These are phyloP conservation scores for Hydrolagus affinis DNA, from an alignment of 2,113 vertebrate genomes.

Conservation along the genomic window DNA sequence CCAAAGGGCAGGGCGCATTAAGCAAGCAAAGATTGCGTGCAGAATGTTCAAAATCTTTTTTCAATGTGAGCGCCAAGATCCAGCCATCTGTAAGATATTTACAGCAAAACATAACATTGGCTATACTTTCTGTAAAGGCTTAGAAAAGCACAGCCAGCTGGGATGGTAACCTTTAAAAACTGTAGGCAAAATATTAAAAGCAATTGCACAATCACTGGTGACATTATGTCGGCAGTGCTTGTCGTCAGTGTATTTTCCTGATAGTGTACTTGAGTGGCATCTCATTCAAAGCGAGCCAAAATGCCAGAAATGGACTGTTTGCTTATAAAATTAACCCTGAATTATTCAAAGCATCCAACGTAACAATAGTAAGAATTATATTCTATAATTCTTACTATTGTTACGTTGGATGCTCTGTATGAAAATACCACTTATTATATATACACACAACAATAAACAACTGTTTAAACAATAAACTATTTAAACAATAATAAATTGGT, in stretches of 20 bases:
- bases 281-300: too few species aligned
- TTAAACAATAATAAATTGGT: too few species aligned
- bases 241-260: background rate
- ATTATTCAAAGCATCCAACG: too few species aligned
- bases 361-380: too few species aligned
- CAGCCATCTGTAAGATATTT: slow-evolving; percentile 20
- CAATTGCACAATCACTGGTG: background rate
- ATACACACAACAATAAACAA: too few species aligned
- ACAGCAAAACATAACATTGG: slow-evolving; percentile 14
- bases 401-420: too few species aligned
- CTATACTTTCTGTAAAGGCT: background rate
- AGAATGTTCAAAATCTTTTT: background rate
- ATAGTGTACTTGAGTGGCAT: too few species aligned
- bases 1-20: slow-evolving; percentile 18
- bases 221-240: background rate
- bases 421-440: too few species aligned
- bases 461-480: too few species aligned
- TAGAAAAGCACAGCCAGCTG: background rate
- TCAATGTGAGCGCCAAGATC: slow-evolving; percentile 2
- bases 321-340: too few species aligned
- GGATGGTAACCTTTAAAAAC: background rate
- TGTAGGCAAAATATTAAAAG: background rate
- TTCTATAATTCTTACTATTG: too few species aligned
- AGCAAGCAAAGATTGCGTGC: slow-evolving; percentile 26
- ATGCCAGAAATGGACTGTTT: too few species aligned